These are phyloP conservation scores for Bradynema listronoti DNA, from an alignment of 1,140 invertebrate genomes.

Conservation along the genomic window DNA sequence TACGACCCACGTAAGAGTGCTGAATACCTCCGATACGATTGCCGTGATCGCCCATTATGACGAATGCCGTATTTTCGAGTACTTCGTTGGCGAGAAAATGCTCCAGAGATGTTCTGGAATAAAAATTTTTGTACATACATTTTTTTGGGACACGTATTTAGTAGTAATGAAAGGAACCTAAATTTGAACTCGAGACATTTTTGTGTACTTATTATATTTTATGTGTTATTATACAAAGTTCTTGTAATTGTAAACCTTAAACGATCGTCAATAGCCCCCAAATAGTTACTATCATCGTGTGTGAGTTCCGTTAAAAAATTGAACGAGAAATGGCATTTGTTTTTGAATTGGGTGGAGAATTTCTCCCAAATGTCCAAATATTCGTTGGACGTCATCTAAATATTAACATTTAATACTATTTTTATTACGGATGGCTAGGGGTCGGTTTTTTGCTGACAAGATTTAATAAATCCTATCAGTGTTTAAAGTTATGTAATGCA, in stretches of 20 bases:
- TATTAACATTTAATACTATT: conserved; percentile 10
- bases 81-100: conserved; percentile 22
- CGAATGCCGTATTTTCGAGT: conserved; percentile 59
- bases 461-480: too few relatives aligned
- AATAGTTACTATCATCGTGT: conserved; percentile 35
- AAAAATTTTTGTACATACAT: not conserved
- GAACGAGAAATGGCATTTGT: conserved; percentile 51
- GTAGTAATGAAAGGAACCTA: conserved; percentile 2
- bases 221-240: too few relatives aligned
- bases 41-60: conserved; percentile 61
- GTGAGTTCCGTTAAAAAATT: conserved; percentile 46
- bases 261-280: conserved; percentile 29
- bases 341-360: conserved; percentile 32
- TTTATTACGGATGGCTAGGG: not conserved
- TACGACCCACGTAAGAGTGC: conserved; percentile 42
- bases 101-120: conserved; percentile 24
- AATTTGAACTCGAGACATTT: conserved; percentile 8
- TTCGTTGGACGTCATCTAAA: conserved; percentile 18
- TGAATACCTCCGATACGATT: conserved; percentile 45
- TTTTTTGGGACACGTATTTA: not conserved
- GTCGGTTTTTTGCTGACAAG: too few relatives aligned
- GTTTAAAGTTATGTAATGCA: too few relatives aligned
- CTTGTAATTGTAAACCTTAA: too few relatives aligned
- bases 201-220: conserved; percentile 10
- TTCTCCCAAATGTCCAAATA: conserved; percentile 38